Percentiles rank a stretch among this genome's conserved stretches.
These are phyloP conservation scores for Nerophis lumbriciformis DNA, from an alignment of 2,113 vertebrate genomes.

Conservation along the genomic window DNA sequence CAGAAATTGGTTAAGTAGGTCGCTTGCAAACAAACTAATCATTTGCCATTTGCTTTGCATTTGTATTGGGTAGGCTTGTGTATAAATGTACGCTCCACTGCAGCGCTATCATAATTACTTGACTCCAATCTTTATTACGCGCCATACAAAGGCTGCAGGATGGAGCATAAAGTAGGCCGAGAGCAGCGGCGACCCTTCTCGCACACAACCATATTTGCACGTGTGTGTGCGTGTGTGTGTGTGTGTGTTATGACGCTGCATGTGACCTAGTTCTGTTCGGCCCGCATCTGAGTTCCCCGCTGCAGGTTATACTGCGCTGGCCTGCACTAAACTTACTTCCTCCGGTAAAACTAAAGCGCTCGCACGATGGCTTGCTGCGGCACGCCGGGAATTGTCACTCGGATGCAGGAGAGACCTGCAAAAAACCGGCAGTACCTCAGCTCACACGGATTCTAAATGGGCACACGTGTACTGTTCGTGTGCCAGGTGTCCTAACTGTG, in stretches of 20 bases:
- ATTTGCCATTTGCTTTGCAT: no score
- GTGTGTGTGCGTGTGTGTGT: conserved; percentile 18
- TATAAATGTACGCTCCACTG: not conserved
- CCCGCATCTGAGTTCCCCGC: conserved; percentile 48
- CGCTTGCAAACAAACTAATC: not conserved
- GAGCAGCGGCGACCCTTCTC: conserved; percentile 28
- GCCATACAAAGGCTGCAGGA: conserved; percentile 38
- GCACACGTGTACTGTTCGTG: conserved; percentile 4
- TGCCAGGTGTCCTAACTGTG: conserved; percentile 4
- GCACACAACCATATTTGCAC: conserved; percentile 33
- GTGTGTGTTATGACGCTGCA: conserved; percentile 35
- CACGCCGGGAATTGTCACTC: conserved; percentile 27
- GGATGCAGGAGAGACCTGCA: conserved; percentile 22
- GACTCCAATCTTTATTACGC: conserved; percentile 12
- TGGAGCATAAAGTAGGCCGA: conserved; percentile 50
- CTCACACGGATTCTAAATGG: not conserved
- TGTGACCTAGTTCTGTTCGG: conserved; percentile 54
- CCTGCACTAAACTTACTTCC: conserved; percentile 45
- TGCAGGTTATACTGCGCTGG: conserved; percentile 55
- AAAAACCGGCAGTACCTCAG: no score
- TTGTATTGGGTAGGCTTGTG: not conserved
- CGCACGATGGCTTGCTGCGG: conserved; percentile 23
- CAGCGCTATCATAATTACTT: not conserved
- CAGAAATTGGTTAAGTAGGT: no score
- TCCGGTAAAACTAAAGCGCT: conserved; percentile 28